A percentile compares a stretch with the other conserved stretches of the same genome.
Evolutionary conservation across 23 tunicate species (phyloP).

Genomic region (Clavelina lepadiformis): DNA sequence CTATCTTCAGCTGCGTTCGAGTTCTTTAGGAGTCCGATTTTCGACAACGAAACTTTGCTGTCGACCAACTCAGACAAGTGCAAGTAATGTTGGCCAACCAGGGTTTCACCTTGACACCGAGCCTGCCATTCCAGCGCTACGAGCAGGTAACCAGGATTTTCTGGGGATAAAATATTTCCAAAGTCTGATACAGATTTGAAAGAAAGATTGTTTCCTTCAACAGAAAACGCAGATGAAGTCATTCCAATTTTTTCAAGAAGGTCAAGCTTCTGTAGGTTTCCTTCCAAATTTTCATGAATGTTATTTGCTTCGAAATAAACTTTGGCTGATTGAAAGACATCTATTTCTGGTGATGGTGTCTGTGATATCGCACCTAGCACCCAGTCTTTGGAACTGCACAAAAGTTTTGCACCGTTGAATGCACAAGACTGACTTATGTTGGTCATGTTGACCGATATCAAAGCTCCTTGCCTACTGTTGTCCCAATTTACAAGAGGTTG

Average conservation of each 20-base stretch:
- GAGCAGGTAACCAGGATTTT: neutral
- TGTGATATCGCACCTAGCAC: neutral
- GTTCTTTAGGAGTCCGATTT: slow-evolving; percentile 3
- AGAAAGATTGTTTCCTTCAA: no score
- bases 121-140: slow-evolving; percentile 37
- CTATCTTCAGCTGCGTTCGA: slow-evolving; percentile 7
- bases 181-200: neutral
- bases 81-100: slow-evolving; percentile 27
- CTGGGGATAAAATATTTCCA: slow-evolving; percentile 6
- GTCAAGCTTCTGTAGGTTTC: neutral
- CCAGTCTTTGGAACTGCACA: slow-evolving; percentile 15
- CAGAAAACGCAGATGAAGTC: no score
- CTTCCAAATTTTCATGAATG: neutral
- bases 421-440: neutral
- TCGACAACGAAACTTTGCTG: neutral
- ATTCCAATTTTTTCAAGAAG: neutral
- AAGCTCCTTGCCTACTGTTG: slow-evolving; percentile 17
- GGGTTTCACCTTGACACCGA: neutral
- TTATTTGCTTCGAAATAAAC: slow-evolving; percentile 16
- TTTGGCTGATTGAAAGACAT: slow-evolving; percentile 9
- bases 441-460: slow-evolving; percentile 7
- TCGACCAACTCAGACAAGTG: slow-evolving; percentile 6
- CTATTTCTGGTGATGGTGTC: neutral
- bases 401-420: neutral
- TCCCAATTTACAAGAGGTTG: slow-evolving; percentile 14